Conservation (phyloP, 1,140 invertebrate species). For the Drosophila mauritiana region DNA sequence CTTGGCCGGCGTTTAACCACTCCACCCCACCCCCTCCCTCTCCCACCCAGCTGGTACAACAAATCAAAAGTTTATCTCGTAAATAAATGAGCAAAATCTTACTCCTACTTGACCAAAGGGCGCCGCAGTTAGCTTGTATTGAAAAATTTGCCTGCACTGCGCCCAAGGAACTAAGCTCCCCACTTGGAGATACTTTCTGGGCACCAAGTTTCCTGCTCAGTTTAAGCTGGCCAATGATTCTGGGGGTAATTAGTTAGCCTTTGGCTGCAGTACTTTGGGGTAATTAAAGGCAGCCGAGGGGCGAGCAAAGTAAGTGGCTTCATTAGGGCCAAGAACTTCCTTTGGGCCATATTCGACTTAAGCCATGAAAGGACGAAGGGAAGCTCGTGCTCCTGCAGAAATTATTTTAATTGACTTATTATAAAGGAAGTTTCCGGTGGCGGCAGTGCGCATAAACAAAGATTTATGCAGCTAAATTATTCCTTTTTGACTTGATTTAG, state of each 20-base stretch:
- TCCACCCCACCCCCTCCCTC: not conserved
- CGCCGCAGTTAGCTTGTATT: conserved; percentile 16
- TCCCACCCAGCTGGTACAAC: conserved; percentile 44
- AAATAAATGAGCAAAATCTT: conserved; percentile 72
- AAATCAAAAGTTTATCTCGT: conserved; percentile 81
- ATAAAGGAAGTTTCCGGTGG: no score
- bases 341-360: conserved; percentile 1
- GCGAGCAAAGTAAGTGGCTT: conserved; percentile 16
- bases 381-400: no score
- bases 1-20: conserved; percentile 7
- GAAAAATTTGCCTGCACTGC: conserved; percentile 30
- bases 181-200: conserved; percentile 7
- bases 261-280: conserved; percentile 37
- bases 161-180: conserved; percentile 3
- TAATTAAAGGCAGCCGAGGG: conserved; percentile 54
- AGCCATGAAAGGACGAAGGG: not conserved
- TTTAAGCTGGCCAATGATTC: conserved; percentile 28
- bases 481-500: not conserved
- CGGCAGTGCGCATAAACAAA: no score
- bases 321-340: conserved; percentile 13
- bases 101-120: conserved; percentile 45
- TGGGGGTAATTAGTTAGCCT: conserved; percentile 36
- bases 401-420: no score
- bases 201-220: conserved; percentile 2
- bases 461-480: no score